Base-by-base conservation (phyloP, 1,140 invertebrate species). In the Doryteuthis pealeii region DNA sequence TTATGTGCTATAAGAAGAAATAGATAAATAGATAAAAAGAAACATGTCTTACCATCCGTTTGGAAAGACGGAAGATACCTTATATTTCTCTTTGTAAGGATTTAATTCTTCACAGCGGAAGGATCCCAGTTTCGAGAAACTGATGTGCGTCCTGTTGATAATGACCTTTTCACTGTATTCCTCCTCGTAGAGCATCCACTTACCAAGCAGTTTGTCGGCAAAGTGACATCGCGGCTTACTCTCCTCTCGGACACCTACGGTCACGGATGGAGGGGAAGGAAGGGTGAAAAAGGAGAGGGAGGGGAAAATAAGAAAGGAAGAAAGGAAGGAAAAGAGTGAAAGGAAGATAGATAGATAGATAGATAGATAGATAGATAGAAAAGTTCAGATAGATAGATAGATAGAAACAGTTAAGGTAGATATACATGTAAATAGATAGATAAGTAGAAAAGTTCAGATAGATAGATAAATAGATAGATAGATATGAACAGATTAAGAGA, bases 1-100 rank as follows among this genome's bases (percentile, higher is more conserved):
- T n/a, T n/a, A n/a, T n/a, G n/a, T n/a, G n/a, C n/a, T n/a, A n/a
- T n/a, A n/a, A n/a, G n/a, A n/a, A n/a, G n/a, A n/a, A 10, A 40
- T 40, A 40, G 4, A 40, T 10, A 40, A 10, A 40, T 40, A 5
- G 10, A 5, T 40, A 40, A 40, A 10, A 40, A 40, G 10, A 40
- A 35, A 33, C 4, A 40, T 15, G 6, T 77, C 76, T 75, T 71
- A 82, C 81, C 81, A 82, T 65, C 81, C 81, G 65, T 82, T 82
- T 1, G 40, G 49, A 73, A 79, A 82, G 22, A 68, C 31, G 15
- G 81, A 77, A 5, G 74, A 58, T 22, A 76, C 70, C 58, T 79
- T 81, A 72, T 81, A 82, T 72, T 72, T 54, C 32, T 73, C 43
- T 26, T 76, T 73, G 12, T 77, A 58, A 8, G 32, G 75, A 5